These are phyloP conservation scores for Euplagia quadripunctaria DNA, from an alignment of 2,888 invertebrate species.

Conservation along the genomic window DNA sequence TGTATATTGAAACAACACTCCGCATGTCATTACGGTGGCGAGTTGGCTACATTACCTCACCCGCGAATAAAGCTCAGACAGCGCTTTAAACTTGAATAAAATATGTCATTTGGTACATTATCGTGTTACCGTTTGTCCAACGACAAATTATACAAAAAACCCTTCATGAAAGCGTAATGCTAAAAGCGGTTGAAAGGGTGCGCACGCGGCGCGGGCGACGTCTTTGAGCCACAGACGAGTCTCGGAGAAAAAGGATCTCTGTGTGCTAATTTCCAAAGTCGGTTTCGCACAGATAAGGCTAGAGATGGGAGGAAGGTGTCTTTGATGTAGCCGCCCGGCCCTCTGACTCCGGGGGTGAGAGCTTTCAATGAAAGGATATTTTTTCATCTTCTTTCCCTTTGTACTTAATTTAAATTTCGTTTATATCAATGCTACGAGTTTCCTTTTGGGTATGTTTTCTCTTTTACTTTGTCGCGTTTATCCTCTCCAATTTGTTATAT, in stretches of 20 bases:
- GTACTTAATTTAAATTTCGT: conserved; percentile 88
- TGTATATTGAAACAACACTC: conserved; percentile 53
- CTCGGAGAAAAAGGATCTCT: conserved; percentile 70
- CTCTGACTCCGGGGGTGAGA: conserved; percentile 85
- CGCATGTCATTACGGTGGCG: conserved; percentile 54
- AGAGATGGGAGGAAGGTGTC: conserved; percentile 82
- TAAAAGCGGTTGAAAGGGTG: conserved; percentile 79
- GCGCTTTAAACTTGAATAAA: conserved; percentile 73
- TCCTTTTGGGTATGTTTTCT: conserved; percentile 86
- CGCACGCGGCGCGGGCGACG: conserved; percentile 71
- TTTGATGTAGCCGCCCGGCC: conserved; percentile 86
- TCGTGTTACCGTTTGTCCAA: conserved; percentile 68
- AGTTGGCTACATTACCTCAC: conserved; percentile 56
- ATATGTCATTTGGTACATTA: conserved; percentile 81
- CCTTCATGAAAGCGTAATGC: conserved; percentile 78
- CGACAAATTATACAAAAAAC: conserved; percentile 74
- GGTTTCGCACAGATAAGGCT: conserved; percentile 85
- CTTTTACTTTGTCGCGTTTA: conserved; percentile 87
- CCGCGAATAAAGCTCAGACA: conserved; percentile 57
- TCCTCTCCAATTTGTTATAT: conserved; percentile 87
- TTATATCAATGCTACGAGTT: conserved; percentile 87
- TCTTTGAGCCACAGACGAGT: conserved; percentile 60
- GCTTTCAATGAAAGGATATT: conserved; percentile 88
- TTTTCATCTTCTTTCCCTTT: conserved; percentile 86
- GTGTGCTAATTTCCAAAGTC: conserved; percentile 86